Percentiles rank a stretch among this genome's conserved stretches.
phyloP scores from a whole-genome alignment of 2,797 vertebrate genomes.

The Schizothorax lantsangensis region DNA sequence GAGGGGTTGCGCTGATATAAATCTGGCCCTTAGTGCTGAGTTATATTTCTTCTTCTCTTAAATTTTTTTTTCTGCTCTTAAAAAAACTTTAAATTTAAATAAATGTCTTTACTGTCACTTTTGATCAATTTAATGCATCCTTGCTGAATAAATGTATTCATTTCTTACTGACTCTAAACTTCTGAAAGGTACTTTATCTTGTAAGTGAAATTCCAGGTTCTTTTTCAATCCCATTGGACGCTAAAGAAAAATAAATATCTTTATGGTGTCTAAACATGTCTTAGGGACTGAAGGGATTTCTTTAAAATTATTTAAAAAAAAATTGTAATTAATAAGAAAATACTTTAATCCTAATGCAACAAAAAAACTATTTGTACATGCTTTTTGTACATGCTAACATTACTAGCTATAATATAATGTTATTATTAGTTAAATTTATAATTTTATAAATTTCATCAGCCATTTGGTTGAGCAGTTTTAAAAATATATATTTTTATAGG shows the following conservation, averaged over 20 bases:
- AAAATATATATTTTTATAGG: neutral
- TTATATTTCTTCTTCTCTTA: neutral
- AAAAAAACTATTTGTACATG: neutral
- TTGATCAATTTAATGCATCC: neutral
- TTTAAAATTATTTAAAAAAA: too few species aligned
- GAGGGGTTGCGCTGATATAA: too few species aligned
- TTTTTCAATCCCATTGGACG: neutral
- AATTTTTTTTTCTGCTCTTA: too few species aligned
- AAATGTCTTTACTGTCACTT: neutral
- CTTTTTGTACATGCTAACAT: neutral
- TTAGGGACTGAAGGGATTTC: neutral
- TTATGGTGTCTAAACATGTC: neutral
- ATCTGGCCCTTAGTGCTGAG: too few species aligned
- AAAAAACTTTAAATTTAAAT: neutral
- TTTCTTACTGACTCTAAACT: too few species aligned
- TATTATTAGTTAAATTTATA: neutral
- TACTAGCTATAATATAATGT: neutral
- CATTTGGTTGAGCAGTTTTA: neutral
- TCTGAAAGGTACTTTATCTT: too few species aligned
- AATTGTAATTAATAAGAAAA: neutral
- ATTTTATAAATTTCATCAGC: neutral
- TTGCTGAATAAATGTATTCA: too few species aligned
- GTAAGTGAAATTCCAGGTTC: too few species aligned
- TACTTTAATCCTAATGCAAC: neutral
- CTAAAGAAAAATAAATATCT: neutral